These are phyloP conservation scores for Hormaphis cornu DNA, from an alignment of 1,140 invertebrate species.

Conservation along the genomic window DNA sequence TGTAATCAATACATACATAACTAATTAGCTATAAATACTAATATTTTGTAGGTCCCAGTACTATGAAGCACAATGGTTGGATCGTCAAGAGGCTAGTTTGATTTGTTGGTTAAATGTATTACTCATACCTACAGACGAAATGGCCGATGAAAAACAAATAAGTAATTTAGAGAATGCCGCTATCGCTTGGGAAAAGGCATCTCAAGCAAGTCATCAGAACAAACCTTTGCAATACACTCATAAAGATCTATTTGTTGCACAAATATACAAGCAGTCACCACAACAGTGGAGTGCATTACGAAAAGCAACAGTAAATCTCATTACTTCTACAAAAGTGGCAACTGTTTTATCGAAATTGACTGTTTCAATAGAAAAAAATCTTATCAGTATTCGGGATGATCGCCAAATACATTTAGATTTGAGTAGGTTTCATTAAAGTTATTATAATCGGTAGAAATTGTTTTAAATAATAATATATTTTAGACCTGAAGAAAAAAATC, in stretches of 20 bases:
- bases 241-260: slow-evolving; percentile 7
- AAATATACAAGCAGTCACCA: slow-evolving; percentile 13
- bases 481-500: slow-evolving; percentile 66
- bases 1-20: no score
- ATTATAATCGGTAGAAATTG: background rate
- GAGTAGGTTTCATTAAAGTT: slow-evolving; percentile 40
- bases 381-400: slow-evolving; percentile 56
- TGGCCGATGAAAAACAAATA: slow-evolving; percentile 41
- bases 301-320: slow-evolving; percentile 51
- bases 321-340: slow-evolving; percentile 49
- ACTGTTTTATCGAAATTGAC: slow-evolving; percentile 52
- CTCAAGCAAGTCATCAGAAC: background rate
- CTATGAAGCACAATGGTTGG: slow-evolving; percentile 50
- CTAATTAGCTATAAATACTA: background rate
- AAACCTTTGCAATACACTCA: background rate
- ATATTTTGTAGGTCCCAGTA: slow-evolving; percentile 29
- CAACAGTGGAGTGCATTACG: slow-evolving; percentile 52
- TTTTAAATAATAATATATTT: background rate
- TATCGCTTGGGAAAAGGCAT: background rate
- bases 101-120: slow-evolving; percentile 80
- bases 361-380: slow-evolving; percentile 54
- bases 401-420: slow-evolving; percentile 64
- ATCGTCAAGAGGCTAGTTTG: slow-evolving; percentile 69
- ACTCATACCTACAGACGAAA: slow-evolving; percentile 65
- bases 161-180: background rate